Evolutionary conservation across 2,797 vertebrate species (phyloP).

Genomic region (Eremophila alpestris): DNA sequence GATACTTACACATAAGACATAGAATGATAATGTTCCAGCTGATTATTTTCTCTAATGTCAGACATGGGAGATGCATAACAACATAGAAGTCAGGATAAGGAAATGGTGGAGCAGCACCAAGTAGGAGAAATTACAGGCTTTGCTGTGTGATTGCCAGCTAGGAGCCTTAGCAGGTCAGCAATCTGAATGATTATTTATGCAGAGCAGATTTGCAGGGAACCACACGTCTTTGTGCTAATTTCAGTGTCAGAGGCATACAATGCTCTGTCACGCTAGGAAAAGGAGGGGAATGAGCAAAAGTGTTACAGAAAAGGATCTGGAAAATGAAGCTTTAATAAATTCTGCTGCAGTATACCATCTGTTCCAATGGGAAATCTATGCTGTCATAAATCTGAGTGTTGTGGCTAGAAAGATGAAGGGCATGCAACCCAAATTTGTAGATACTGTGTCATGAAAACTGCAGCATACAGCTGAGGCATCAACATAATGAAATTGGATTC

Average conservation of each 20-base stretch:
- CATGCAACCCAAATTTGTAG: not conserved
- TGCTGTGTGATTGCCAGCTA: not conserved
- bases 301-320: not conserved
- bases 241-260: not conserved
- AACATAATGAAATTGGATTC: not conserved
- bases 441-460: not conserved
- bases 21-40: slow-evolving; percentile 2
- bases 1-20: not conserved
- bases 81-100: not conserved
- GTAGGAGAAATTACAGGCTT: not conserved
- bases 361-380: slow-evolving; percentile 24
- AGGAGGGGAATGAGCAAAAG: not conserved
- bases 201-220: slow-evolving; percentile 22
- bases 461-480: not conserved
- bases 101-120: not conserved
- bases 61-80: not conserved
- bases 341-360: slow-evolving; percentile 28
- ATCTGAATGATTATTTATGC: slow-evolving; percentile 11
- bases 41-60: slow-evolving; percentile 35
- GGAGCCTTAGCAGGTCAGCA: slow-evolving; percentile 1
- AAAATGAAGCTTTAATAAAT: slow-evolving; percentile 32
- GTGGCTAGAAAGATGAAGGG: slow-evolving; percentile 21
- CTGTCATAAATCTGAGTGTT: slow-evolving; percentile 30
- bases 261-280: not conserved
- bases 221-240: not conserved